Conservation (phyloP, 2,113 vertebrate genomes). For the Chloropsis cyanopogon region DNA sequence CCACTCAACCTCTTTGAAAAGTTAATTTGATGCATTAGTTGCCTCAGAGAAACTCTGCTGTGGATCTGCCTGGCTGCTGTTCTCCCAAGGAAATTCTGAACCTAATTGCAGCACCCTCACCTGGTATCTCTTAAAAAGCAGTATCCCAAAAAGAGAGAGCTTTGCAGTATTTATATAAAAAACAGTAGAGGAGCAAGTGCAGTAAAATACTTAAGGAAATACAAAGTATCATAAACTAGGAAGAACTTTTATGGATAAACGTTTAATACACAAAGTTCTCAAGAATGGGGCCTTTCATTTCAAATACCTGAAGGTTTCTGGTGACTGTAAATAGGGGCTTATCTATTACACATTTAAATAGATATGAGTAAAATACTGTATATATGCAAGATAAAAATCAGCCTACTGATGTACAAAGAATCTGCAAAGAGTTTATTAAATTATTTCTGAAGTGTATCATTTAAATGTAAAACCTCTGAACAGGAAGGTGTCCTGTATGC, state of each 20-base stretch:
- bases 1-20: background rate
- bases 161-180: background rate
- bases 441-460: constrained; percentile 62
- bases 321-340: constrained; percentile 17
- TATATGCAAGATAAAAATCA: constrained; percentile 42
- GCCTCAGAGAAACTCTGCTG: background rate
- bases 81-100: background rate
- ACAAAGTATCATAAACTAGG: background rate
- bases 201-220: background rate
- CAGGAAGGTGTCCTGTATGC: constrained; percentile 61
- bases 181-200: background rate
- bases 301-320: constrained; percentile 8
- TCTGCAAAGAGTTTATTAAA: constrained; percentile 69
- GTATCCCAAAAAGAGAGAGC: background rate
- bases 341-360: constrained; percentile 16
- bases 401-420: constrained; percentile 67
- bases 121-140: background rate
- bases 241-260: background rate
- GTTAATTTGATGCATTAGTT: background rate
- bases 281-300: background rate
- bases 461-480: constrained; percentile 66
- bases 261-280: background rate
- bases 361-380: constrained; percentile 22
- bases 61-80: background rate
- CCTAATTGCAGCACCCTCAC: background rate